These are phyloP conservation scores for Mycteria americana DNA, from an alignment of 2,797 vertebrate species.

Conservation along the genomic window DNA sequence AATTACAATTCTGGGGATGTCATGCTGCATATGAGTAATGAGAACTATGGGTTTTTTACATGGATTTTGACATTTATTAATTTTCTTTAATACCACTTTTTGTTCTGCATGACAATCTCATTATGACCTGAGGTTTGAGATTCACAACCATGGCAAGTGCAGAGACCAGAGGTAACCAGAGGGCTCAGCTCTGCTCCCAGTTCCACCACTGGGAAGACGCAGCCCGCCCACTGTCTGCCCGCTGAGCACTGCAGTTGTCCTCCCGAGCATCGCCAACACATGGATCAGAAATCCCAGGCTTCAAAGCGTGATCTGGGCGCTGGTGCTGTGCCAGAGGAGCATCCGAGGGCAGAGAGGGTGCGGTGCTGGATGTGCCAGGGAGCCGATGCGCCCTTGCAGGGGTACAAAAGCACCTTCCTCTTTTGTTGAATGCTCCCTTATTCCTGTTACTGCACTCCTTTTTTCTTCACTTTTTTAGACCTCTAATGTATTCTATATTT, in stretches of 20 bases:
- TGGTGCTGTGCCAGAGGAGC: background rate
- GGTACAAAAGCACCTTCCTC: background rate
- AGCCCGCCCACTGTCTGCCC: background rate
- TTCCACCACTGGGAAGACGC: background rate
- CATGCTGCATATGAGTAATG: background rate
- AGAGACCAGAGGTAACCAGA: background rate
- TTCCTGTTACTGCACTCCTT: background rate
- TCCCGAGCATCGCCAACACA: background rate
- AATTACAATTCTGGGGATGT: background rate
- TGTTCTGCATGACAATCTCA: constrained; percentile 10
- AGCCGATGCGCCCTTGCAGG: background rate
- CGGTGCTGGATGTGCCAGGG: rapidly evolving
- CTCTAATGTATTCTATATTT: background rate
- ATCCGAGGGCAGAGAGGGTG: rapidly evolving
- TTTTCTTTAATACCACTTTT: constrained; percentile 19
- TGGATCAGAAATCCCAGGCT: background rate
- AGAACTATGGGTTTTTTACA: background rate
- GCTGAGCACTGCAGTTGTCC: too few relatives aligned
- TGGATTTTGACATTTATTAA: constrained; percentile 4
- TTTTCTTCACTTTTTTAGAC: background rate
- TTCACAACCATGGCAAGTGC: background rate
- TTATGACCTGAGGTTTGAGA: background rate
- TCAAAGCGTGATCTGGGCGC: background rate
- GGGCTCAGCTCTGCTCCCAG: background rate
- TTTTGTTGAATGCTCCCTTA: background rate